These are phyloP conservation scores for Formicarius rufipectus DNA, from an alignment of 2,113 vertebrate species.

Conservation along the genomic window DNA sequence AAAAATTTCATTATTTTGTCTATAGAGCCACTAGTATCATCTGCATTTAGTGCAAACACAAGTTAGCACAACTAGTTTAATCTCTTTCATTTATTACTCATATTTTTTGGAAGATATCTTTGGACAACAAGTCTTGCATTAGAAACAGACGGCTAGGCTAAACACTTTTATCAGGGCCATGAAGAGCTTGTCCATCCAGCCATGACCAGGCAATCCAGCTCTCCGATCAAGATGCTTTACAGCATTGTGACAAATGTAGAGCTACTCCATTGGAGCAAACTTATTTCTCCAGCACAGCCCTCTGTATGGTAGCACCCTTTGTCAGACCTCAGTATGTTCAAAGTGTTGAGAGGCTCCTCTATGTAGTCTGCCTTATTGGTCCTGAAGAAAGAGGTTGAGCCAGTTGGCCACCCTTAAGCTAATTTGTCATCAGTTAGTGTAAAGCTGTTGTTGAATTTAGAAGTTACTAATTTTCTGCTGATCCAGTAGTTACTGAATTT, in stretches of 20 bases:
- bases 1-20: not conserved
- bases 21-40: not conserved
- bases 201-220: not conserved
- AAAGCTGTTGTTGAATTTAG: not conserved
- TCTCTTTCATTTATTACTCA: not conserved
- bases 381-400: not conserved
- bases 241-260: not conserved
- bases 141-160: not conserved
- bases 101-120: not conserved
- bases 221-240: not conserved
- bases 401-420: not conserved
- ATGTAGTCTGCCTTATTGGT: not conserved
- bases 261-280: not conserved
- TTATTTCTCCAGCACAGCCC: not conserved
- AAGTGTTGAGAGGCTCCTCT: not conserved
- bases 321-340: not conserved
- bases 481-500: not conserved
- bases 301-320: not conserved
- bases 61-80: not conserved
- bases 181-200: not conserved
- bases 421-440: accelerated
- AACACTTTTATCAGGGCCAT: not conserved
- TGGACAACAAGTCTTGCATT: not conserved
- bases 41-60: not conserved
- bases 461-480: not conserved